phyloP scores from a whole-genome alignment of 2,888 invertebrate genomes.

The Hedya salicella region DNA sequence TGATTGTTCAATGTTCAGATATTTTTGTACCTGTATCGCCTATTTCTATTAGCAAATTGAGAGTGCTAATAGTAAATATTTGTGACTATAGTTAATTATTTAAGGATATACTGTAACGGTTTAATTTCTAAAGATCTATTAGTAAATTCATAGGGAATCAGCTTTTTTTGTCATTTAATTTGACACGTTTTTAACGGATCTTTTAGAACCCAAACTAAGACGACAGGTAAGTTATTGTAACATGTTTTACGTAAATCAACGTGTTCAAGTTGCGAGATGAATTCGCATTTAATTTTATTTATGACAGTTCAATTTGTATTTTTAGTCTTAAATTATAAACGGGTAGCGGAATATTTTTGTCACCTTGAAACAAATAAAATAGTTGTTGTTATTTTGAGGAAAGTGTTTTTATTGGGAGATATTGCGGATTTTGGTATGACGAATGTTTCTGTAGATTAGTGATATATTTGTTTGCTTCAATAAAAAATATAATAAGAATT shows the following conservation, averaged over 20 bases:
- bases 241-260: conserved; percentile 40
- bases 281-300: conserved; percentile 43
- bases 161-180: neutral
- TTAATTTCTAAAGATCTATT: conserved; percentile 2
- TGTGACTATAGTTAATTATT: conserved; percentile 5
- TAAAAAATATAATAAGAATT: conserved; percentile 57
- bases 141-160: neutral
- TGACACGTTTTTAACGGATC: neutral
- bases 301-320: conserved; percentile 53
- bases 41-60: neutral
- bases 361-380: conserved; percentile 64
- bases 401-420: conserved; percentile 47
- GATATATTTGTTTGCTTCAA: conserved; percentile 50
- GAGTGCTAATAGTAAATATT: neutral
- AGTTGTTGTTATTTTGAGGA: conserved; percentile 64
- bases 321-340: conserved; percentile 58
- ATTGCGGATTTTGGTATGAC: conserved; percentile 46
- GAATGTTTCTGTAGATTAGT: neutral
- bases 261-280: conserved; percentile 50
- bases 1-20: neutral
- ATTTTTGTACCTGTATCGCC: neutral
- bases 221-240: conserved; percentile 17
- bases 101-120: neutral
- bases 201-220: conserved; percentile 1
- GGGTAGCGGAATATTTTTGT: conserved; percentile 67